Base-by-base conservation (phyloP, 2,797 vertebrate genomes). In the Typhlichthys subterraneus region DNA sequence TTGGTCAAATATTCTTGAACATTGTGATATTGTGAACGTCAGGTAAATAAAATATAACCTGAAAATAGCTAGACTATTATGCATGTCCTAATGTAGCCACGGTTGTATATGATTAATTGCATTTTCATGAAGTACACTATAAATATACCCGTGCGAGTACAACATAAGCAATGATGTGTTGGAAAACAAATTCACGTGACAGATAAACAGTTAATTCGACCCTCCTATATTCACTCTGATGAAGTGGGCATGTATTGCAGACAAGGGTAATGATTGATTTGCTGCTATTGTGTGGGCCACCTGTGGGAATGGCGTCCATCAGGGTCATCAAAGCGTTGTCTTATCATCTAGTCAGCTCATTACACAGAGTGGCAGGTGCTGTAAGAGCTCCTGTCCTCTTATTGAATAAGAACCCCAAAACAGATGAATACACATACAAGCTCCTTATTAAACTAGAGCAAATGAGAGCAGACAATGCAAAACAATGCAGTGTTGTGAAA, bases 381-480 rank as follows among this genome's bases (percentile, higher is more conserved):
- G 72, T 84, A 83, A 70, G 70, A 65, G 52, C 70, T 69, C 54
- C 71, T 56, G 71, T 75, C 64, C 77, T 70, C 60, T 75, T 66
- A 79, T 70, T 71, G 69, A 70, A 82, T 79, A 64, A 14, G 74
- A 72, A 68, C 59, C 48, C 11, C 14, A 53, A 31, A 62, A 60
- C 70, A 65, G 73, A 80, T 82, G 73, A 76, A 77, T 81, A 42
- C 70, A 77, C 75, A 84, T 76, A 76, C 46, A 7, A 48, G 70
- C 75, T 75, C 68, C 72, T 76, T 8, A 60, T 75, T 82, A 81
- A 76, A 82, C 70, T 67, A 38, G 72, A 70, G 63, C 80, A 82
- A 87, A 91, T 87, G 71, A 85, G 73, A 77, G 67, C 59, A 77
- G 79, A 84, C 75, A 73, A 79, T 67, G 78, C 80, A 84, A 85